Conservation (phyloP, 1,140 invertebrate species). For the Arctopsyche grandis region DNA sequence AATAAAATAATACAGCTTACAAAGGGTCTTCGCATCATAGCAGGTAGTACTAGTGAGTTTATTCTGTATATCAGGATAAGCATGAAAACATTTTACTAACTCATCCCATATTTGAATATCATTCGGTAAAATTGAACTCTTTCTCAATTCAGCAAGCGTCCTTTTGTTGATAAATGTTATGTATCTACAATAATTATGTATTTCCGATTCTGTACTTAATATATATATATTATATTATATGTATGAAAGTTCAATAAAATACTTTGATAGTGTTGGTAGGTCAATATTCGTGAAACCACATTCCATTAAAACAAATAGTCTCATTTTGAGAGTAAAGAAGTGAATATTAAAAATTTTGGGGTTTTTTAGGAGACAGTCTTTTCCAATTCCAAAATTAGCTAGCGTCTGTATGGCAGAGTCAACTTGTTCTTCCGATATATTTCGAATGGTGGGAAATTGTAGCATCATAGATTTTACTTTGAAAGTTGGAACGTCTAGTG, state of each 20-base stretch:
- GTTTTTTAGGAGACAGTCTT: slow-evolving; percentile 62
- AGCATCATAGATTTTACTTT: slow-evolving; percentile 47
- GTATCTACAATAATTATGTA: background rate
- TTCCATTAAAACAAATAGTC: slow-evolving; percentile 66
- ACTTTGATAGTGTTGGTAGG: slow-evolving; percentile 64
- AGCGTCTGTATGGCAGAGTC: slow-evolving; percentile 58
- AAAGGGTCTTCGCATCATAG: slow-evolving; percentile 58
- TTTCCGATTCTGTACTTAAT: background rate
- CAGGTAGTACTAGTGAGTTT: slow-evolving; percentile 53
- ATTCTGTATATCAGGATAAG: slow-evolving; percentile 59
- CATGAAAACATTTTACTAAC: slow-evolving; percentile 58
- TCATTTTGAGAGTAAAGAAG: slow-evolving; percentile 66
- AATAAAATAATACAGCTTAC: no score
- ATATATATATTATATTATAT: background rate
- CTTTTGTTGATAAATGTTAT: slow-evolving; percentile 58
- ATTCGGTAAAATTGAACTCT: slow-evolving; percentile 57
- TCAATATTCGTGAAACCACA: slow-evolving; percentile 65
- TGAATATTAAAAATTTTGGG: slow-evolving; percentile 68
- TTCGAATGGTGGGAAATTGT: slow-evolving; percentile 40
- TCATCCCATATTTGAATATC: slow-evolving; percentile 59
- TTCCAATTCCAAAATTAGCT: slow-evolving; percentile 59
- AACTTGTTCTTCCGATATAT: slow-evolving; percentile 54
- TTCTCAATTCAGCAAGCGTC: slow-evolving; percentile 59
- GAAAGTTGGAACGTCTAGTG: slow-evolving; percentile 38
- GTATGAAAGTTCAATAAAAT: slow-evolving; percentile 54